Conservation (phyloP, 2,113 vertebrate species). For the Syrrhaptes paradoxus region DNA sequence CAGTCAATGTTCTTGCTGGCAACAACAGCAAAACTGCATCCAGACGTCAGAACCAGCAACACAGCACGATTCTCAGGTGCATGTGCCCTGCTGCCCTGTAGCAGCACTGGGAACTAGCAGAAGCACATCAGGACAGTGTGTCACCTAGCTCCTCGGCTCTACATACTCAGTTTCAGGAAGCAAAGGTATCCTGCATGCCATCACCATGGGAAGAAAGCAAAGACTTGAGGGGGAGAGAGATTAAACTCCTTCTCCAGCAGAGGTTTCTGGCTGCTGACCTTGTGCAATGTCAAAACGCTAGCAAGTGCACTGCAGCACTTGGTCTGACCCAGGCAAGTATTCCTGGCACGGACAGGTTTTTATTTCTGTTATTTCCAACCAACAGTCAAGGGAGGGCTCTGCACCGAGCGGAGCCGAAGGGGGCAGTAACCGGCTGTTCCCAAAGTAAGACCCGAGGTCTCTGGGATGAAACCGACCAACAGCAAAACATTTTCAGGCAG, state of each 20-base stretch:
- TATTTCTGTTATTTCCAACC: neutral
- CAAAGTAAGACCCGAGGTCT: neutral
- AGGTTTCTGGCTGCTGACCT: neutral
- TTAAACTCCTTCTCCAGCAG: neutral
- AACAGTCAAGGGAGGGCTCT: neutral
- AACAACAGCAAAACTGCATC: neutral
- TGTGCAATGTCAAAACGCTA: neutral
- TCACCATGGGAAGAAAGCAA: fast-evolving
- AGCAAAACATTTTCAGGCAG: fast-evolving
- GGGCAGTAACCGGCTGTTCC: neutral
- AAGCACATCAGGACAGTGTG: too few species aligned
- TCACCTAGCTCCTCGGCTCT: neutral
- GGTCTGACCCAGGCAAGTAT: neutral
- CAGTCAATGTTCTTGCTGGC: neutral
- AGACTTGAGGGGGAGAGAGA: fast-evolving
- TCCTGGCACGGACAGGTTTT: fast-evolving
- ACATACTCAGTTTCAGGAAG: neutral
- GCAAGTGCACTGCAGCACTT: fast-evolving
- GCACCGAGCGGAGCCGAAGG: neutral
- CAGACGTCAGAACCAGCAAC: fast-evolving
- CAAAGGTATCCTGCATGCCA: neutral
- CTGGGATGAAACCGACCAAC: neutral
- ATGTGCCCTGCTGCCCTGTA: fast-evolving
- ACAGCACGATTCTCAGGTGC: fast-evolving
- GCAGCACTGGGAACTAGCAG: fast-evolving